phyloP scores from a whole-genome alignment of 2,797 vertebrate species.

The Ceryle rudis region DNA sequence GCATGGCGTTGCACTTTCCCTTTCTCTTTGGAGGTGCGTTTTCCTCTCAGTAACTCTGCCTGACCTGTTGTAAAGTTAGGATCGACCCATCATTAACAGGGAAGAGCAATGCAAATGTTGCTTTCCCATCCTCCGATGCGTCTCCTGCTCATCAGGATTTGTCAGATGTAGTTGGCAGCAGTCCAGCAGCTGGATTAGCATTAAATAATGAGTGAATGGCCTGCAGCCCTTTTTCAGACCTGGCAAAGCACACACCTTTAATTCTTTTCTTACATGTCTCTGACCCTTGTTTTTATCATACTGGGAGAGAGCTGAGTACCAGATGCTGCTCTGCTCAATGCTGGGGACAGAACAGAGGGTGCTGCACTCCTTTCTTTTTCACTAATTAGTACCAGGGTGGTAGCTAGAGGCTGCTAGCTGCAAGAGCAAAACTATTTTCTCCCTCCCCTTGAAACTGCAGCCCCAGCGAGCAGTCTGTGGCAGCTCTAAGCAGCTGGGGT shows the following conservation, averaged over 20 bases:
- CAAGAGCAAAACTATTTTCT: background rate
- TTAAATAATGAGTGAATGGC: conserved; percentile 33
- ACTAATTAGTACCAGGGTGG: background rate
- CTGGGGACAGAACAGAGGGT: background rate
- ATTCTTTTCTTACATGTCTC: background rate
- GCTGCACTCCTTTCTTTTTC: background rate
- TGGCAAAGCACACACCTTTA: background rate
- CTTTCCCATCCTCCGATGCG: background rate
- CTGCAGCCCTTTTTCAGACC: conserved; percentile 3
- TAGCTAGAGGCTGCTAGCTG: background rate
- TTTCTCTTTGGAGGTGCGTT: background rate
- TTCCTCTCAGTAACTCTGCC: background rate
- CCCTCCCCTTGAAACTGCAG: background rate
- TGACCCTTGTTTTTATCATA: background rate
- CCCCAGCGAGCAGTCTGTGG: background rate
- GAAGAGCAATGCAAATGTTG: background rate
- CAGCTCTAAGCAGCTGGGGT: conserved; percentile 51
- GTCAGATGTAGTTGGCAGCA: background rate
- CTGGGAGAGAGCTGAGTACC: background rate
- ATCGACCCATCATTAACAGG: background rate
- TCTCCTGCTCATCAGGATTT: conserved; percentile 6
- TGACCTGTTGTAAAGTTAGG: background rate
- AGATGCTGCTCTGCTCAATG: background rate
- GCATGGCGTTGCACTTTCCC: background rate
- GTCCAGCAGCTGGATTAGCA: conserved; percentile 16